These are phyloP conservation scores for Chaenogobius annularis DNA, from an alignment of 2,113 vertebrate genomes.

Conservation along the genomic window DNA sequence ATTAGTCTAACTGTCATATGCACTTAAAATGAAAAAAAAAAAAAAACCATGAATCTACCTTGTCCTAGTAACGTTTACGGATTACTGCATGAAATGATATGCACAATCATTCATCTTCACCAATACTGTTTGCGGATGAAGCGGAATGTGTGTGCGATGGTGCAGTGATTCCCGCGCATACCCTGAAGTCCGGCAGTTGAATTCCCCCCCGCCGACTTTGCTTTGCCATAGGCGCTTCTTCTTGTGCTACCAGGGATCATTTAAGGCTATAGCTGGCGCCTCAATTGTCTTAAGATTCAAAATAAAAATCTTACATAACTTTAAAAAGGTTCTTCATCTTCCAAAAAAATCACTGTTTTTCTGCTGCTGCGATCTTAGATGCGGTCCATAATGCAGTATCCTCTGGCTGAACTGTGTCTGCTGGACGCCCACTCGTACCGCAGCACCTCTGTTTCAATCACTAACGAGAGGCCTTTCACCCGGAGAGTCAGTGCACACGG, in stretches of 20 bases:
- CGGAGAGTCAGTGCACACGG: slow-evolving; percentile 29
- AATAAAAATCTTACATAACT: neutral
- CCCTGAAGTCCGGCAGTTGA: too few relatives aligned
- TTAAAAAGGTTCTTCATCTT: slow-evolving; percentile 2
- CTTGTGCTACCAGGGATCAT: neutral
- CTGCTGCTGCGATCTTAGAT: slow-evolving; percentile 1
- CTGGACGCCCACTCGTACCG: slow-evolving; percentile 58
- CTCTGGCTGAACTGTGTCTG: slow-evolving; percentile 20
- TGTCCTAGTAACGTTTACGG: too few relatives aligned
- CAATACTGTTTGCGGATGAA: too few relatives aligned
- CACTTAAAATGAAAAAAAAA: too few relatives aligned
- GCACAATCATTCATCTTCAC: too few relatives aligned
- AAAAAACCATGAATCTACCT: too few relatives aligned
- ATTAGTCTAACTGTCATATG: too few relatives aligned
- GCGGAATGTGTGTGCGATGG: too few relatives aligned
- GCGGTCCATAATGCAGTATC: slow-evolving; percentile 12
- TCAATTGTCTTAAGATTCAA: neutral
- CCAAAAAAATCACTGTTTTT: neutral
- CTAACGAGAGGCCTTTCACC: slow-evolving; percentile 64
- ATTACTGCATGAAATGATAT: too few relatives aligned
- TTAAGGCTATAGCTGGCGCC: neutral
- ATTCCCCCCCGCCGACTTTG: neutral
- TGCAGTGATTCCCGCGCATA: too few relatives aligned
- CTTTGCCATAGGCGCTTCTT: neutral
- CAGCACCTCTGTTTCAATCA: slow-evolving; percentile 48